Percentiles rank a stretch among this genome's conserved stretches.
Evolutionary conservation across 2,888 invertebrate genomes (phyloP).

Genomic region (Phorcus lineatus): DNA sequence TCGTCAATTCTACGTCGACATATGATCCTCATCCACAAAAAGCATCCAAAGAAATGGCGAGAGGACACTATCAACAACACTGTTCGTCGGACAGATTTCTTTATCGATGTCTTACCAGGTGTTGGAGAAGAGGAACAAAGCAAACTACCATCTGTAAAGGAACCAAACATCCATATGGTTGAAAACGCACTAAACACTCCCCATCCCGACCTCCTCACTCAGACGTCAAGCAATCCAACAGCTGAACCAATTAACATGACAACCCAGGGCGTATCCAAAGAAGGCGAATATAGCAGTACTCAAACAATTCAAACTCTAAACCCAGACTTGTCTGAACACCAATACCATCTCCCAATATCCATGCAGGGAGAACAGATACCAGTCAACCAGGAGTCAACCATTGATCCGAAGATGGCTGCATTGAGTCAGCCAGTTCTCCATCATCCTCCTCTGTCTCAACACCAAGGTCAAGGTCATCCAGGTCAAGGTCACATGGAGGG

Average conservation of each 20-base stretch:
- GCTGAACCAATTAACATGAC: constrained; percentile 17
- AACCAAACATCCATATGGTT: neutral
- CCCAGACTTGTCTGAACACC: neutral
- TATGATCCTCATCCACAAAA: constrained; percentile 64
- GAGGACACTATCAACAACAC: constrained; percentile 42
- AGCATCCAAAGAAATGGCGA: constrained; percentile 58
- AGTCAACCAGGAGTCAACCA: neutral
- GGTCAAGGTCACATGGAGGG: neutral
- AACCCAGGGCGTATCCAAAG: neutral
- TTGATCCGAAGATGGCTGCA: neutral
- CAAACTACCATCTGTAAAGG: neutral
- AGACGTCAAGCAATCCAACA: neutral
- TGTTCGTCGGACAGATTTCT: constrained; percentile 39
- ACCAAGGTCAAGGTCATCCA: neutral
- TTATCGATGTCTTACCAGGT: constrained; percentile 35
- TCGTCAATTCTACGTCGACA: constrained; percentile 64
- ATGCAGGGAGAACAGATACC: neutral
- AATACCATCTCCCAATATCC: neutral
- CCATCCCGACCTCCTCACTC: neutral
- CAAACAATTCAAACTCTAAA: neutral
- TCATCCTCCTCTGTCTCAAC: neutral
- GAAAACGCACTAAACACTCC: neutral
- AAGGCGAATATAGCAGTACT: neutral
- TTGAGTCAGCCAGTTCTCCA: neutral
- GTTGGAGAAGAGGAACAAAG: neutral